These are phyloP conservation scores for Alauda arvensis DNA, from an alignment of 2,797 vertebrate genomes.

Conservation along the genomic window DNA sequence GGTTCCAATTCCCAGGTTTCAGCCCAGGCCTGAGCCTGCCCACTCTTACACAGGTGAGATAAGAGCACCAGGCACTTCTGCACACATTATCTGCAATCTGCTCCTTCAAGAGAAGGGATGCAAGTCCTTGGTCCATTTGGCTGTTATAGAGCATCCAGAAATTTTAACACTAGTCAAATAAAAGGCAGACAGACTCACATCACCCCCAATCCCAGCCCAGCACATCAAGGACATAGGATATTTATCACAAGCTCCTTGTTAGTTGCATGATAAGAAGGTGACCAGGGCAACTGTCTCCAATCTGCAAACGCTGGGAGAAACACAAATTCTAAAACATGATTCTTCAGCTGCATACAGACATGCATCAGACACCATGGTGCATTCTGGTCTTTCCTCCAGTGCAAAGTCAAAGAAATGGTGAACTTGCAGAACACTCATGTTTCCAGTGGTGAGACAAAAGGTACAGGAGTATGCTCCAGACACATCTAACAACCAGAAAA, in stretches of 20 bases:
- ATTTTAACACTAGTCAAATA: neutral
- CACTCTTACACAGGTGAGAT: neutral
- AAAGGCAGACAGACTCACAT: neutral
- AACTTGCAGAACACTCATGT: rapidly evolving
- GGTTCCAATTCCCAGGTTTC: neutral
- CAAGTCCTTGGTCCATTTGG: neutral
- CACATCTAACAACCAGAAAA: neutral
- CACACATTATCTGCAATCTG: neutral
- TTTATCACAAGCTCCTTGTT: neutral
- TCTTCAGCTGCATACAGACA: neutral
- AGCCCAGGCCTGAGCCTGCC: neutral
- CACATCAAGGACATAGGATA: neutral
- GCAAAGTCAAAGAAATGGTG: neutral
- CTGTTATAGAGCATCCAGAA: neutral
- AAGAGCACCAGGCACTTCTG: neutral
- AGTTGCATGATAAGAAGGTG: neutral
- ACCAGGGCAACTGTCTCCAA: neutral
- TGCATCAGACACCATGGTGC: too few species aligned
- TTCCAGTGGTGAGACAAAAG: neutral
- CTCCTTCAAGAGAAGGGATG: neutral
- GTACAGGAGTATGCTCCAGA: neutral
- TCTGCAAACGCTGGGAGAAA: neutral
- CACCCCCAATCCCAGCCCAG: neutral
- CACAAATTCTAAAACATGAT: neutral
- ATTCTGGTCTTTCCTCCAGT: neutral